Evolutionary conservation across 2,113 vertebrate species (phyloP).

Genomic region (Tetrao urogallus): DNA sequence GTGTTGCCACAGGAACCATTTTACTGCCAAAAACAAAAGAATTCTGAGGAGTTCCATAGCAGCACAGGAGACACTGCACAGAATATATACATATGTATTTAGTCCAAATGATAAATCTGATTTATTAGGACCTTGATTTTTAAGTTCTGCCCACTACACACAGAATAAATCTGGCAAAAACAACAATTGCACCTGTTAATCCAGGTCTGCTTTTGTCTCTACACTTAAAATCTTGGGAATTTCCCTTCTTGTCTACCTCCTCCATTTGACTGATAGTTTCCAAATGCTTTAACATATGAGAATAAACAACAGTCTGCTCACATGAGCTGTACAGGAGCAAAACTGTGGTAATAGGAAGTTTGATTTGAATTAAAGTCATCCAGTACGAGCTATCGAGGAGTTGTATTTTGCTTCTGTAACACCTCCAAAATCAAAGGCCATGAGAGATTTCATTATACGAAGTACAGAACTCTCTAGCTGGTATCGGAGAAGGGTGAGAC

Average conservation of each 20-base stretch:
- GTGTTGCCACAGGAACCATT: slow-evolving; percentile 60
- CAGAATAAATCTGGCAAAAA: slow-evolving; percentile 5
- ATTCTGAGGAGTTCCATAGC: slow-evolving; percentile 33
- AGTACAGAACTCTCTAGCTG: not conserved
- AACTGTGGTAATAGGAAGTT: not conserved
- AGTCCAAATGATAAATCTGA: slow-evolving; percentile 35
- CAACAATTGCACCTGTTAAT: slow-evolving; percentile 50
- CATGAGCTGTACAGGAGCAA: not conserved
- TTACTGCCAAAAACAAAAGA: slow-evolving; percentile 68
- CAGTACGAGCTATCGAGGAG: not conserved
- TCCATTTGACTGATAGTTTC: slow-evolving; percentile 45
- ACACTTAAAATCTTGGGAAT: slow-evolving; percentile 39
- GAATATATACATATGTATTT: not conserved
- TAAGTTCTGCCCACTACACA: slow-evolving; percentile 7
- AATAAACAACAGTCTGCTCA: slow-evolving; percentile 30
- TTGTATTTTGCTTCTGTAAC: not conserved
- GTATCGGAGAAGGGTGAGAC: not conserved
- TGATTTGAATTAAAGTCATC: not conserved
- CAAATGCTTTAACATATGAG: slow-evolving; percentile 51
- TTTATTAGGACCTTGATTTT: slow-evolving; percentile 30
- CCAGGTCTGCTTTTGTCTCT: slow-evolving; percentile 1
- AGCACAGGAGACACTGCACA: not conserved
- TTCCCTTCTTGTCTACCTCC: slow-evolving; percentile 41
- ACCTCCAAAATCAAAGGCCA: not conserved
- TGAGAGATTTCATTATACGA: not conserved